Evolutionary conservation across 2,797 vertebrate species (phyloP), one percentile per base, ranked within the genome.

Genomic region (Lithobates pipiens): DNA sequence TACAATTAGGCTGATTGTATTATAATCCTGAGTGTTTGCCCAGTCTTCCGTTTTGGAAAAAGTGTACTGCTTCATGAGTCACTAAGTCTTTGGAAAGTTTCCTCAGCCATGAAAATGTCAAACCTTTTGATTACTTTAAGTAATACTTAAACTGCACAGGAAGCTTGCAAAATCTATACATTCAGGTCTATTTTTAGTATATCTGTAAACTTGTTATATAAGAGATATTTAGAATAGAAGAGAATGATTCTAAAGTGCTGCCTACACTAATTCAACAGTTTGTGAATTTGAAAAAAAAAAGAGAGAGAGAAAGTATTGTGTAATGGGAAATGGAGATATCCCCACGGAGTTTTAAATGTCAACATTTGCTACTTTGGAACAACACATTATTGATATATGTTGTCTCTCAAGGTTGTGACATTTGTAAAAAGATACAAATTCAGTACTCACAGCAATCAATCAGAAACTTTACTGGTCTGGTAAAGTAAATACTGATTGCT

Each of bases 81-180:
- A 86, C 21, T 27, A 46, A 70, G n/a, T 54, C 23, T 69, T 72
- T 82, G 73, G 68, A 77, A 68, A 77, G 18, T 25, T 16, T n/a
- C n/a, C n/a, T 67, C 46, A 74, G 54, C 76, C 80, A 86, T 79
- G 74, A 21, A 68, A 42, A 78, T 78, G 61, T 83, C 69, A 86
- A 42, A 74, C 23, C 42, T 78, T 68, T 75, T 25, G 69, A 86
- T 77, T 65, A 72, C 25, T 27, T 44, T 34, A 27, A 73, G 57
- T 23, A 85, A 36, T 72, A 29, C 27, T 70, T 77, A 54, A 67
- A 76, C 15, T 36, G 63, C 39, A 67, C 44, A 72, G 42, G 32
- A 69, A 73, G 42, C 54, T 39, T 76, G 54, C 1, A 32, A 70
- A 36, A 36, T 84, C 44, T 27, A 50, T 75, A 74, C 61, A 69